These are phyloP conservation scores for Lutraria rhynchaena DNA, from an alignment of 1,140 invertebrate genomes.

Conservation along the genomic window DNA sequence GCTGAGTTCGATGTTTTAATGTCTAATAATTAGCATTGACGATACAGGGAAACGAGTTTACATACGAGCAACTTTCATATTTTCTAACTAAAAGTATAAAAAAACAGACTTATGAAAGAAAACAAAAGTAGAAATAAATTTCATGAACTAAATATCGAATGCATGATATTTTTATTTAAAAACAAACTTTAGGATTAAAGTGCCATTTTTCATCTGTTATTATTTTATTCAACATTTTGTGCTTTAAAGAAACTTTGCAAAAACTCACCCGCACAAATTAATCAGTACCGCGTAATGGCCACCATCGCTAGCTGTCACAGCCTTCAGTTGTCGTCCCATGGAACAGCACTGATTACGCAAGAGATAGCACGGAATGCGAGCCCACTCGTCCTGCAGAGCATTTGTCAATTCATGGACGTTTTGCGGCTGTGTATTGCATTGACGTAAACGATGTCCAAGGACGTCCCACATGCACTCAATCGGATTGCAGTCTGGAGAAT, in stretches of 20 bases:
- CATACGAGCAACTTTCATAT: too few relatives aligned
- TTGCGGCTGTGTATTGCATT: background rate
- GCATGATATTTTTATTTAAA: too few relatives aligned
- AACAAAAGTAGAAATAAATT: too few relatives aligned
- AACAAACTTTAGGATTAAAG: too few relatives aligned
- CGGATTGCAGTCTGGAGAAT: background rate
- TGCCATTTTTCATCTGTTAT: too few relatives aligned
- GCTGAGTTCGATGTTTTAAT: too few relatives aligned
- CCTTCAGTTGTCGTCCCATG: background rate
- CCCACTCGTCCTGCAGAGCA: conserved; percentile 14
- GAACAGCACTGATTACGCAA: conserved; percentile 1
- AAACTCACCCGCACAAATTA: background rate
- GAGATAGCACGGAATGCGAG: background rate
- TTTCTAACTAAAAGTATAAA: too few relatives aligned
- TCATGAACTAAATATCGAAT: too few relatives aligned
- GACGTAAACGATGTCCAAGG: background rate
- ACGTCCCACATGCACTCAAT: conserved; percentile 7
- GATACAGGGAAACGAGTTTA: too few relatives aligned
- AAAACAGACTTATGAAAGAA: too few relatives aligned
- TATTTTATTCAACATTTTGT: background rate
- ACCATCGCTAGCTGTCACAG: background rate
- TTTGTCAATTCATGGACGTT: conserved; percentile 13
- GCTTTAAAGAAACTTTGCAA: background rate
- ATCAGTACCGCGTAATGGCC: too few relatives aligned
- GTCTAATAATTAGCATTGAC: too few relatives aligned